phyloP scores from a whole-genome alignment of 2,797 vertebrate genomes.

The Cichlasoma orientale region DNA sequence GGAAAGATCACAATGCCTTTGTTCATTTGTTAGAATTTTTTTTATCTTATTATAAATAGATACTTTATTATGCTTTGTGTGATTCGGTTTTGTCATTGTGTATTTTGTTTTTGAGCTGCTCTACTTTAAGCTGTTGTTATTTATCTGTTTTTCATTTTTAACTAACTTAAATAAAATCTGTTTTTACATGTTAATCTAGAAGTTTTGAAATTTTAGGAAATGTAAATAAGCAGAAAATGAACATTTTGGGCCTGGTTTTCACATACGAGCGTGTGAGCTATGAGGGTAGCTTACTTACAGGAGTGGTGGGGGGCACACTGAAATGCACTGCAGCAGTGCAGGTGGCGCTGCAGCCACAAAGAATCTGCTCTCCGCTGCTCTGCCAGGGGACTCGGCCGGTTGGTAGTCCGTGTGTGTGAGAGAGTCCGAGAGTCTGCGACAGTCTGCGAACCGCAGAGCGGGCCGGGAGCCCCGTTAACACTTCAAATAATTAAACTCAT shows the following conservation, averaged over 20 bases:
- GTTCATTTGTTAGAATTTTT: no score
- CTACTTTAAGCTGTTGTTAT: no score
- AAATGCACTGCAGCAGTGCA: slow-evolving; percentile 69
- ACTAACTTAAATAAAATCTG: no score
- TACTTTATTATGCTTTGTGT: no score
- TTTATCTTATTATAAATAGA: no score
- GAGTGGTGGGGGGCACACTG: slow-evolving; percentile 59
- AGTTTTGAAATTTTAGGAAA: neutral
- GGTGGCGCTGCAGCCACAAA: slow-evolving; percentile 30
- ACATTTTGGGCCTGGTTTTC: neutral
- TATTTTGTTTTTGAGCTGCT: no score
- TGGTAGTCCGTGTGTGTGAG: slow-evolving; percentile 6
- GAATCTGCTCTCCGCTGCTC: slow-evolving; percentile 56
- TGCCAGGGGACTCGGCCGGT: slow-evolving; percentile 17
- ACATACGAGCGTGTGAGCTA: neutral
- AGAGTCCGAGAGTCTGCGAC: neutral
- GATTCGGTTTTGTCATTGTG: no score
- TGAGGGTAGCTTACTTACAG: slow-evolving; percentile 77
- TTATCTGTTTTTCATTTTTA: no score
- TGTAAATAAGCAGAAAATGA: neutral
- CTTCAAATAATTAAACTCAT: neutral
- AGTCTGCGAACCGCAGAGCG: slow-evolving; percentile 47
- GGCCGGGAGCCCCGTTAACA: slow-evolving; percentile 3
- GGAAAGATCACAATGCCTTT: no score
- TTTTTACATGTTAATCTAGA: neutral